Conservation (phyloP, 2,113 vertebrate species). For the Talpa occidentalis region DNA sequence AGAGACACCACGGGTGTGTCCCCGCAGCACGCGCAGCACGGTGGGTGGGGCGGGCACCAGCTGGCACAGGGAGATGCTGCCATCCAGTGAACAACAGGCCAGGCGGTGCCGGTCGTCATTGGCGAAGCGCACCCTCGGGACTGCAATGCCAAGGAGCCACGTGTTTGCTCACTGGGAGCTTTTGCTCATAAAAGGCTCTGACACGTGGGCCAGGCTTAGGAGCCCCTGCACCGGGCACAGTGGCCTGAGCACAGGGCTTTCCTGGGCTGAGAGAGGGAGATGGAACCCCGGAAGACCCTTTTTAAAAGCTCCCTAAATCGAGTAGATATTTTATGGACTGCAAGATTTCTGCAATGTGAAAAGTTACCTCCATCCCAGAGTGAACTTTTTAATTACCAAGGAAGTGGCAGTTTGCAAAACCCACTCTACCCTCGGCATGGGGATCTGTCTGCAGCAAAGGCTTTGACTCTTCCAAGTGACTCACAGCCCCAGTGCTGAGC, state of each 20-base stretch:
- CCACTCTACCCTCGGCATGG: background rate
- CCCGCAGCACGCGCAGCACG: constrained; percentile 92
- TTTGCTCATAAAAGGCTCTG: background rate
- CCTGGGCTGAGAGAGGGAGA: constrained; percentile 35
- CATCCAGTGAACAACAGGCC: constrained; percentile 95
- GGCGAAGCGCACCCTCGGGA: constrained; percentile 94
- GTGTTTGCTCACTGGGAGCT: background rate
- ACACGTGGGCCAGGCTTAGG: background rate
- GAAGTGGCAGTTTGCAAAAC: constrained; percentile 18
- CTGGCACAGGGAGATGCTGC: constrained; percentile 94
- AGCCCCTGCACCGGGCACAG: background rate
- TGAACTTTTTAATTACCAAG: background rate
- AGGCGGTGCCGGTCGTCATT: constrained; percentile 96
- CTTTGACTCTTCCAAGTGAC: constrained; percentile 13
- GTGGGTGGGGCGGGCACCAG: constrained; percentile 92
- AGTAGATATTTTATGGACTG: background rate
- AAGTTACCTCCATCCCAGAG: background rate
- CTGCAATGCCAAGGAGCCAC: constrained; percentile 78
- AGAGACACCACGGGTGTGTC: constrained; percentile 91
- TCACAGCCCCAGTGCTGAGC: background rate
- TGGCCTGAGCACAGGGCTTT: constrained; percentile 30
- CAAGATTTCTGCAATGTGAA: constrained; percentile 12
- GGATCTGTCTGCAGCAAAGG: background rate
- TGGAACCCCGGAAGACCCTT: background rate
- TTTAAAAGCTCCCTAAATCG: constrained; percentile 34